Conservation (phyloP, 2,113 vertebrate species). For the Azemiops feae region DNA sequence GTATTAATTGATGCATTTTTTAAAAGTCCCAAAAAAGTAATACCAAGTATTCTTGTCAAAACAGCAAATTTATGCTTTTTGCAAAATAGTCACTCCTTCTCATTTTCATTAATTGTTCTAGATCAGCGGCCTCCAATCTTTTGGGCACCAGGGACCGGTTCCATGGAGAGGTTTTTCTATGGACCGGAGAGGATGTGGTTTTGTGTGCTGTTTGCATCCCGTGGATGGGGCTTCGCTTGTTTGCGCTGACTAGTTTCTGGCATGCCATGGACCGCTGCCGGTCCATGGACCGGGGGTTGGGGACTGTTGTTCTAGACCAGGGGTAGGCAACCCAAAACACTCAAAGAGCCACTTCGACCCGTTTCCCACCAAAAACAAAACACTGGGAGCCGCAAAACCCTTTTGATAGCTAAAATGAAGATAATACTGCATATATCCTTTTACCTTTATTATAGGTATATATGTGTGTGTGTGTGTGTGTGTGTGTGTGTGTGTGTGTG, state of each 20-base stretch:
- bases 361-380: too few species aligned
- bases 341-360: too few species aligned
- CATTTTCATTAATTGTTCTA: conserved; percentile 84
- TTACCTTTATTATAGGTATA: too few species aligned
- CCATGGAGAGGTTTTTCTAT: background rate
- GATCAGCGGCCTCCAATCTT: conserved; percentile 66
- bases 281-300: background rate
- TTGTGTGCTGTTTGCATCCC: background rate
- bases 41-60: conserved; percentile 75
- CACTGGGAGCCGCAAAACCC: too few species aligned
- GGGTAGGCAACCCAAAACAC: too few species aligned
- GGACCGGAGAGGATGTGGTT: background rate
- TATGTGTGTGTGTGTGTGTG: too few species aligned
- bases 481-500: too few species aligned
- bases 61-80: conserved; percentile 67
- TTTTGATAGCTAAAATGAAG: too few species aligned
- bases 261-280: background rate
- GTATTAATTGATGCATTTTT: conserved; percentile 94
- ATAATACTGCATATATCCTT: too few species aligned
- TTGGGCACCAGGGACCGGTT: background rate
- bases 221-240: background rate
- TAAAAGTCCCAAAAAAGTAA: conserved; percentile 82
- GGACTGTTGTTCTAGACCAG: conserved; percentile 79
- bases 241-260: background rate
- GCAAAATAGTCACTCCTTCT: conserved; percentile 70